These are phyloP conservation scores for Lypha dubia DNA, from an alignment of 2,888 invertebrate species.

Conservation along the genomic window DNA sequence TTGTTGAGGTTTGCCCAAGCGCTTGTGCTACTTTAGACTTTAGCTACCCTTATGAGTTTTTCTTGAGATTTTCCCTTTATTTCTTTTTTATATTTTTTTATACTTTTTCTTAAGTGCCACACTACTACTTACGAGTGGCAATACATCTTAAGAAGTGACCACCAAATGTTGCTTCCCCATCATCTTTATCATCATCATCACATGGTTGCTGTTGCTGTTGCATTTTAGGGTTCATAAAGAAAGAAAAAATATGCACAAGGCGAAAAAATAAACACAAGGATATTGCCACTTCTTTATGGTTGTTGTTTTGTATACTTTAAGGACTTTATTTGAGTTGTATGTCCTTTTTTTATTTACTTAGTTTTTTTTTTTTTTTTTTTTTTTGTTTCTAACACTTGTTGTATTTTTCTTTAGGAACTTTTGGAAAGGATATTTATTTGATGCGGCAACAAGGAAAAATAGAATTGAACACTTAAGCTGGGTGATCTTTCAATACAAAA, in stretches of 20 bases:
- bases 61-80: conserved; percentile 11
- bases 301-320: conserved; percentile 59
- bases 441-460: background rate
- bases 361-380: too few species aligned
- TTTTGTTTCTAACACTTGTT: conserved; percentile 56
- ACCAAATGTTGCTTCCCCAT: conserved; percentile 69
- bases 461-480: background rate
- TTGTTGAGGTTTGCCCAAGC: conserved; percentile 67
- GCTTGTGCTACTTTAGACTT: conserved; percentile 53
- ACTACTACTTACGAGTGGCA: conserved; percentile 68
- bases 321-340: conserved; percentile 69
- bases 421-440: conserved; percentile 26
- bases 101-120: conserved; percentile 54
- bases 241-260: conserved; percentile 24
- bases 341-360: conserved; percentile 38
- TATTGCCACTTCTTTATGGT: conserved; percentile 59
- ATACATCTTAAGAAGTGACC: conserved; percentile 70
- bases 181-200: conserved; percentile 62
- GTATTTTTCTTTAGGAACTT: background rate
- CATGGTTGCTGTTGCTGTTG: conserved; percentile 32
- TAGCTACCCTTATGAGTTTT: conserved; percentile 47
- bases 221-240: conserved; percentile 54
- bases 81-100: conserved; percentile 12
- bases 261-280: conserved; percentile 27
- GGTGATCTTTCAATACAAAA: background rate